Conservation (phyloP, 2,888 invertebrate genomes). For the Blastobasis lacticolella region DNA sequence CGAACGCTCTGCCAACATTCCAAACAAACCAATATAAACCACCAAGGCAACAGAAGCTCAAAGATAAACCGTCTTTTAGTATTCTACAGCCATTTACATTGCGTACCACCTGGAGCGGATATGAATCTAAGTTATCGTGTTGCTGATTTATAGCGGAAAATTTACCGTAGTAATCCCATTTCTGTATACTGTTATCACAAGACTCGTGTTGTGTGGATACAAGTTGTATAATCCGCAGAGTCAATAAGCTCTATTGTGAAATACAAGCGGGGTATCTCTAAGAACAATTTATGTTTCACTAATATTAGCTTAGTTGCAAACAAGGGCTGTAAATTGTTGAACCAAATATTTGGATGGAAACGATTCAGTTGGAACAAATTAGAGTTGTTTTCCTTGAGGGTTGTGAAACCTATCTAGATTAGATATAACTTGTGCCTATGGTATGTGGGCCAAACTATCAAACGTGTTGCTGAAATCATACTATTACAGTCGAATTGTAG, state of each 20-base stretch:
- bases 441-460: too few species aligned
- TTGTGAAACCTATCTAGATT: too few species aligned
- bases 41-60: not conserved
- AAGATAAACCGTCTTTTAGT: not conserved
- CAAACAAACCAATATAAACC: too few species aligned
- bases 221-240: conserved; percentile 35
- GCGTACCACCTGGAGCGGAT: too few species aligned
- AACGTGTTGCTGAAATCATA: too few species aligned
- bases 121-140: conserved; percentile 2
- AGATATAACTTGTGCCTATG: too few species aligned
- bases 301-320: conserved; percentile 31
- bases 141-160: conserved; percentile 41
- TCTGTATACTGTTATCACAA: conserved; percentile 30
- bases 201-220: conserved; percentile 35
- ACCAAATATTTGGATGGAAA: conserved; percentile 8
- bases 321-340: conserved; percentile 8
- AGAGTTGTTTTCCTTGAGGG: too few species aligned
- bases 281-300: conserved; percentile 30
- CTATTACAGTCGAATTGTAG: too few species aligned
- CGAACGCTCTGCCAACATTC: too few species aligned
- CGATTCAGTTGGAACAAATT: not conserved
- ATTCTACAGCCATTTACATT: too few species aligned
- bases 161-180: conserved; percentile 36
- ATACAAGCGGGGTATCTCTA: conserved; percentile 29
- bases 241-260: conserved; percentile 36